Base-by-base conservation (phyloP, 2,113 vertebrate genomes). In the Etia nguti region DNA sequence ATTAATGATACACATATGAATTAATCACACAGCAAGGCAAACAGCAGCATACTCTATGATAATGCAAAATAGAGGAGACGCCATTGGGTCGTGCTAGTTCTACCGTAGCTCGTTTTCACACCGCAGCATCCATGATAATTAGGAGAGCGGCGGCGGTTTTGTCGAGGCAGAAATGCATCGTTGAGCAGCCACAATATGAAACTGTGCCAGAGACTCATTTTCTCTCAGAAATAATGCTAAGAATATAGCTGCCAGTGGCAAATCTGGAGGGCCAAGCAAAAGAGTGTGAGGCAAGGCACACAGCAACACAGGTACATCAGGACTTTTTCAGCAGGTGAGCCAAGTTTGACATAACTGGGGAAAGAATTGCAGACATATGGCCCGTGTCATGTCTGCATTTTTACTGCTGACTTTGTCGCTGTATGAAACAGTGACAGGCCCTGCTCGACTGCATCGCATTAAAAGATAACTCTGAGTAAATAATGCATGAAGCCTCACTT, bases 1-100 rank as follows among this genome's bases (percentile, higher is more conserved):
- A 95, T 95, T 95, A 95, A 95, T 95, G 93, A 95, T 94, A 92
- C 94, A 95, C 90, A 90, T 94, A 94, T 95, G 93, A 96, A 96
- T 96, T 95, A 95, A 95, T 95, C 94, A 95, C 93, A 60, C 94
- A 90, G 93, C 90, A 84, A 88, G 91, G 80, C 88, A 95, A 94
- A 94, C 93, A 93, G 92, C 92, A 83, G 89, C 92, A 88, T 81
- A 85, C 90, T 92, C 89, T 65, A 82, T 92, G 91, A 93, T 95
- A 90, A 95, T 93, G 85, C 90, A 92, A 92, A 94, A 85, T 43
- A 91, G 79, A 82, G 62, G 79, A 84, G 88, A 89, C 41, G 80
- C 89, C 92, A 92, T 89, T 86, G 90, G 94, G 90, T 94, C 89
- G 82, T 89, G 88, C 82, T 91, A 82, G 75, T 88, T 92, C 88